Conservation (phyloP, 2,113 vertebrate genomes). For the Eidolon helvum region DNA sequence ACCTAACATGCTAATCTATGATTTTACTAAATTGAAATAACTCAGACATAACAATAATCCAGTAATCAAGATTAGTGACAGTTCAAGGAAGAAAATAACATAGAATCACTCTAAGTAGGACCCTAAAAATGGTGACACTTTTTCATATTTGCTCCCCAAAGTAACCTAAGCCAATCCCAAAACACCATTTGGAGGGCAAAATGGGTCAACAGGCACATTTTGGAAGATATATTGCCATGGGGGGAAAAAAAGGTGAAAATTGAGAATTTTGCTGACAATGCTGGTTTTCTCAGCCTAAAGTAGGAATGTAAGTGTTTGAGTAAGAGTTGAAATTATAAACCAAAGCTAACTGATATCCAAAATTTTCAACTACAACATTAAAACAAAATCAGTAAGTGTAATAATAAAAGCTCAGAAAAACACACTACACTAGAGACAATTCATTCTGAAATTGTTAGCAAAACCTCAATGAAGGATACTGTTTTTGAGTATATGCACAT, state of each 20-base stretch:
- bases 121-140: not conserved
- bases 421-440: not conserved
- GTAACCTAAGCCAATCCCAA: not conserved
- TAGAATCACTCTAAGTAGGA: not conserved
- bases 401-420: constrained; percentile 28
- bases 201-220: not conserved
- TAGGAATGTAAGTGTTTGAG: not conserved
- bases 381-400: not conserved
- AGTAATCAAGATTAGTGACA: not conserved
- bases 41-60: not conserved
- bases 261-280: not conserved
- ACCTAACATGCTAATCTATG: not conserved
- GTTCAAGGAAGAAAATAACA: not conserved
- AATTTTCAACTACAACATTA: not conserved
- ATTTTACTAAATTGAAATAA: not conserved
- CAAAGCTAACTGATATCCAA: not conserved
- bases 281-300: not conserved
- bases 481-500: not conserved
- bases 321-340: not conserved
- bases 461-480: not conserved
- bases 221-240: not conserved
- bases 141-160: not conserved
- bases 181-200: not conserved
- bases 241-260: not conserved
- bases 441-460: not conserved